These are phyloP conservation scores for Apantesis nais DNA, from an alignment of 2,888 invertebrate genomes.

Conservation along the genomic window DNA sequence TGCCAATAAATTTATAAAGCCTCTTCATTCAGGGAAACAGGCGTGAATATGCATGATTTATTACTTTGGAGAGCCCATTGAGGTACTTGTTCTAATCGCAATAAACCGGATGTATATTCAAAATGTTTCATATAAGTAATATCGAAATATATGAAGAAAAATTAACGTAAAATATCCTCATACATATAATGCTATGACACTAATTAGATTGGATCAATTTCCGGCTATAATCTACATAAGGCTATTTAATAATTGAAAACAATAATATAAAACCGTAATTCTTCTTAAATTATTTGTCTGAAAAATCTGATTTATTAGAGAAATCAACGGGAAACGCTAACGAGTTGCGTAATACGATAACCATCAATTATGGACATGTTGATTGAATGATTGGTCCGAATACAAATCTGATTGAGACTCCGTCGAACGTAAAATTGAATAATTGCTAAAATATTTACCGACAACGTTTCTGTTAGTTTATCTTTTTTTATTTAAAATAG, in stretches of 20 bases:
- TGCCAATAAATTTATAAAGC: no score
- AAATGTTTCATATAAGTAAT: background rate
- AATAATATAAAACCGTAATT: constrained; percentile 22
- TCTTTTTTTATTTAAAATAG: constrained; percentile 28
- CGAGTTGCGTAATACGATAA: constrained; percentile 68
- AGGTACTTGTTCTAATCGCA: background rate
- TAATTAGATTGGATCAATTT: background rate
- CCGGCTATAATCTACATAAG: background rate
- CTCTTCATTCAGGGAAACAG: background rate
- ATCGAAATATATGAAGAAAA: background rate
- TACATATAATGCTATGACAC: no score
- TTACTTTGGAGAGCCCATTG: background rate
- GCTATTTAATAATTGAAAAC: background rate
- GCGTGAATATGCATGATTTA: background rate
- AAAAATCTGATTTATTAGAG: constrained; percentile 51
- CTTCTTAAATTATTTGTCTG: constrained; percentile 38
- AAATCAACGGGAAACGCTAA: constrained; percentile 63
- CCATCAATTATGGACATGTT: constrained; percentile 70
- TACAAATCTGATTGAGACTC: constrained; percentile 66
- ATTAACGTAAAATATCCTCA: no score
- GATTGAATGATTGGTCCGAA: constrained; percentile 69
- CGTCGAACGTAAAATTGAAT: constrained; percentile 66
- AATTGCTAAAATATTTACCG: constrained; percentile 56
- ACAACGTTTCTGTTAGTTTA: constrained; percentile 35
- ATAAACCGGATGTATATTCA: background rate